phyloP scores from a whole-genome alignment of 92 coral and sea anemone genomes.

The Zoanthus sansibaricus region DNA sequence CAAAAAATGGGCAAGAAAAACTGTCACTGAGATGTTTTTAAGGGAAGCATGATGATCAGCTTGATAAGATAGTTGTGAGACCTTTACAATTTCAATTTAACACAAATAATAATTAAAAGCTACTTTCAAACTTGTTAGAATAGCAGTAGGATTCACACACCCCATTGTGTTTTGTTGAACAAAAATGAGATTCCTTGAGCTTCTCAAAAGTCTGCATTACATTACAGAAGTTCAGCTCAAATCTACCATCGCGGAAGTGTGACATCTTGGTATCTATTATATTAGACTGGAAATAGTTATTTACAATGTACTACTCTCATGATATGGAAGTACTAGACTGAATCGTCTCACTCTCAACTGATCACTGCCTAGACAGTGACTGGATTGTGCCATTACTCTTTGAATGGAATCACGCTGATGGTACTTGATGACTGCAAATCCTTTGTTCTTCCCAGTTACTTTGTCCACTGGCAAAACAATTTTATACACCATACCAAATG shows the following conservation, averaged over 20 bases:
- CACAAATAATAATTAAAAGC: too few species aligned
- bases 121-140: too few species aligned
- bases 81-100: too few species aligned
- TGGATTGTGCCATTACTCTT: constrained; percentile 30
- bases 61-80: too few species aligned
- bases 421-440: constrained; percentile 36
- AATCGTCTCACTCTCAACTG: constrained; percentile 29
- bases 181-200: neutral
- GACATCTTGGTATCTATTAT: too few species aligned
- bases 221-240: too few species aligned
- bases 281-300: too few species aligned
- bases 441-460: constrained; percentile 15
- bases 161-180: neutral
- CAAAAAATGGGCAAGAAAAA: too few species aligned
- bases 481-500: constrained; percentile 24
- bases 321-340: neutral
- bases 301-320: neutral
- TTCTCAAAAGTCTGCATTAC: too few species aligned
- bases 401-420: constrained; percentile 15
- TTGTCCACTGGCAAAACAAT: constrained; percentile 29
- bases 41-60: too few species aligned
- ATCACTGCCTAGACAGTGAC: neutral
- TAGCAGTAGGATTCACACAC: neutral
- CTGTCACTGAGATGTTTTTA: too few species aligned
- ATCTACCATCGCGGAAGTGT: too few species aligned